Evolutionary conservation across 2,797 vertebrate genomes (phyloP).

Genomic region (Chelon auratus): DNA sequence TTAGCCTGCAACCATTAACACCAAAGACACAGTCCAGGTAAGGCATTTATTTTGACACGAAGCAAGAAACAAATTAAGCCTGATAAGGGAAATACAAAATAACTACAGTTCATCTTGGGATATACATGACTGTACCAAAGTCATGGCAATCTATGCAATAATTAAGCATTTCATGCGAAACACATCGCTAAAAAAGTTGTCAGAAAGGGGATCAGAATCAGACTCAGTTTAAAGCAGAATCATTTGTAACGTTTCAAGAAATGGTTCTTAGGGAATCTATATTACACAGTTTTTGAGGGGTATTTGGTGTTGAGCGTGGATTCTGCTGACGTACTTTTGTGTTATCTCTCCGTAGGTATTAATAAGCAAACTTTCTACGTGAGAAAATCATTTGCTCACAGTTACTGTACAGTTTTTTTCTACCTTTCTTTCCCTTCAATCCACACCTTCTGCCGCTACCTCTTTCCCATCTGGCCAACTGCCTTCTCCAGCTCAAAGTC

Average conservation of each 20-base stretch:
- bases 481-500: constrained; percentile 55
- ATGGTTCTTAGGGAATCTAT: constrained; percentile 5
- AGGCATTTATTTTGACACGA: background rate
- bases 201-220: background rate
- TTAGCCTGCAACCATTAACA: no score
- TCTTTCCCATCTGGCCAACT: constrained; percentile 39
- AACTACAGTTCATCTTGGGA: background rate
- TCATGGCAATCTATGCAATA: background rate
- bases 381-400: constrained; percentile 34
- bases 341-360: constrained; percentile 16
- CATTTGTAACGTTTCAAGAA: background rate
- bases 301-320: constrained; percentile 17
- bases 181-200: background rate
- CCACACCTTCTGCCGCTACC: constrained; percentile 19
- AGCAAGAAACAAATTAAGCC: background rate
- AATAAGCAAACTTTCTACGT: constrained; percentile 20
- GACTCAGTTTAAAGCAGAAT: constrained; percentile 9
- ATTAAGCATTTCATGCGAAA: background rate
- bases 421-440: background rate
- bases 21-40: no score
- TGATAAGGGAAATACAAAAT: background rate
- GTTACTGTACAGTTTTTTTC: constrained; percentile 8
- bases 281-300: constrained; percentile 5
- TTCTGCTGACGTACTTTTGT: constrained; percentile 18
- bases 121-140: background rate